A percentile compares a stretch with the other conserved stretches of the same genome.
Evolutionary conservation across 2,888 invertebrate genomes (phyloP).

Genomic region (Lasioglossum zephyrum): DNA sequence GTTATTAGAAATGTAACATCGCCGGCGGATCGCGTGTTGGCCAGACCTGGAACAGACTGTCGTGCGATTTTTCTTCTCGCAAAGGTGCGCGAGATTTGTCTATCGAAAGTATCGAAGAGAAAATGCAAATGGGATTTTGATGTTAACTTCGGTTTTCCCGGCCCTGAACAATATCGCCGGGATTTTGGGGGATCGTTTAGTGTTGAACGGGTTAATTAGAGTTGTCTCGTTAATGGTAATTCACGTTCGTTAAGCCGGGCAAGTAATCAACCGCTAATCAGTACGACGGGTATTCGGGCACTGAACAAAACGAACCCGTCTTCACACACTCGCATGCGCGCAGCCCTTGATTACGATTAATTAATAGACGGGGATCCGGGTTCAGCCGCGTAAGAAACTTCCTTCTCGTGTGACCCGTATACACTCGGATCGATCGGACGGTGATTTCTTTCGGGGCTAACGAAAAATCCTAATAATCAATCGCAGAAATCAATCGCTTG

Average conservation of each 20-base stretch:
- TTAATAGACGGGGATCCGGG: background rate
- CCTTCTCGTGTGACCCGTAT: background rate
- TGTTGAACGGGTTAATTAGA: background rate
- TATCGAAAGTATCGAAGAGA: too few relatives aligned
- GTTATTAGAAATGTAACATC: too few relatives aligned
- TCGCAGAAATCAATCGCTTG: background rate
- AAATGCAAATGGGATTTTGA: background rate
- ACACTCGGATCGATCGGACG: background rate
- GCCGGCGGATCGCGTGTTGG: too few relatives aligned
- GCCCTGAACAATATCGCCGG: background rate
- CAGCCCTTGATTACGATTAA: conserved; percentile 8
- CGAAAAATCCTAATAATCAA: background rate
- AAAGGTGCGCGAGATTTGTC: background rate
- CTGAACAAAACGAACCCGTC: background rate
- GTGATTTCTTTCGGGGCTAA: background rate
- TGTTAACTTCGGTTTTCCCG: background rate
- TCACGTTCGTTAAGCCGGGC: background rate
- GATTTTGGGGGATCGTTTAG: background rate
- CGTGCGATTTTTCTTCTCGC: background rate
- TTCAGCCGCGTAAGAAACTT: background rate
- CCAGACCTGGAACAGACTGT: background rate
- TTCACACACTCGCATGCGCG: conserved; percentile 5
- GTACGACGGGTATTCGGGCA: background rate
- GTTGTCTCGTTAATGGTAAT: conserved; percentile 11
- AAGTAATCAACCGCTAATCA: conserved; percentile 16